Conservation (phyloP, 2,797 vertebrate species). For the Dermochelys coriacea region DNA sequence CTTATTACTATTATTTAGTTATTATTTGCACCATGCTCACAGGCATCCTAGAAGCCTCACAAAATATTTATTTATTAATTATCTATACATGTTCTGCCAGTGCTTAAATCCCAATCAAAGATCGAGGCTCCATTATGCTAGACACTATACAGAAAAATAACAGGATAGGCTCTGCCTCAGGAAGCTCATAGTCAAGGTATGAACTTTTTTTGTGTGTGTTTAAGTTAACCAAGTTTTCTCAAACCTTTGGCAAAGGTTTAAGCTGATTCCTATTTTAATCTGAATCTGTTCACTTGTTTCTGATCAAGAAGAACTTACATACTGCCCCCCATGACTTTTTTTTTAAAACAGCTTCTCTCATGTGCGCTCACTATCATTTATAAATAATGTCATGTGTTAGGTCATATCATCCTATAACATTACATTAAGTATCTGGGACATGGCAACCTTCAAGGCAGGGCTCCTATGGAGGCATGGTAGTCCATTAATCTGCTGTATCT, state of each 20-base stretch:
- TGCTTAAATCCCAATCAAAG: background rate
- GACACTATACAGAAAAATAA: background rate
- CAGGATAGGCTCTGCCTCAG: background rate
- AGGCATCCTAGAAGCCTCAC: background rate
- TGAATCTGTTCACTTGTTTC: constrained; percentile 1
- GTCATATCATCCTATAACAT: constrained; percentile 35
- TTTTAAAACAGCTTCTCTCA: constrained; percentile 30
- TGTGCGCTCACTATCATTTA: constrained; percentile 65
- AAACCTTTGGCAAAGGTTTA: background rate
- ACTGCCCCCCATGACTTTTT: background rate
- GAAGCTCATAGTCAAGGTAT: background rate
- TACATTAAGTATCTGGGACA: constrained; percentile 20
- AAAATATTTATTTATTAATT: background rate
- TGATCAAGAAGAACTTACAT: constrained; percentile 34
- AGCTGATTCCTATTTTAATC: constrained; percentile 20
- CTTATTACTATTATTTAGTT: background rate
- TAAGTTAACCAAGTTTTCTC: background rate
- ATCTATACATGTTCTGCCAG: background rate
- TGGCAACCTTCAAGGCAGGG: constrained; percentile 39
- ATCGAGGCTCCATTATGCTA: background rate
- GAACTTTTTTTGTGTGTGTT: background rate
- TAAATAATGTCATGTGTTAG: constrained; percentile 60
- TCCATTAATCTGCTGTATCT: constrained; percentile 29
- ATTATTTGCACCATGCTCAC: background rate
- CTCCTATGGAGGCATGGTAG: constrained; percentile 1